Percentiles rank a stretch among this genome's conserved stretches.
phyloP scores from a whole-genome alignment of 2,113 vertebrate species.

The Prinia subflava region DNA sequence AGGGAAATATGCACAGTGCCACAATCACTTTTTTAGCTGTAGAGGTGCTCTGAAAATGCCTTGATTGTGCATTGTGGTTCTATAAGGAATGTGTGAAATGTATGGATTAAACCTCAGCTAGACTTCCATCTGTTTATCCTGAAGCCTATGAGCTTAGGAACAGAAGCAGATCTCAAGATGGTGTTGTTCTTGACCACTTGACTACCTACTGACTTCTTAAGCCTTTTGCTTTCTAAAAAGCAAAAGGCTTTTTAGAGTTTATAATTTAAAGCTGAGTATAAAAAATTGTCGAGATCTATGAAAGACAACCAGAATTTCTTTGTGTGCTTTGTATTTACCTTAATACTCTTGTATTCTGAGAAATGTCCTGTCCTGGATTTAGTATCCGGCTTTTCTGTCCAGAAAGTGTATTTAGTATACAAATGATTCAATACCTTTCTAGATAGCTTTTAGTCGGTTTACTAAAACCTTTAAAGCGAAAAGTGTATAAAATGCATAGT shows the following conservation, averaged over 20 bases:
- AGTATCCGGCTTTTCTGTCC: not conserved
- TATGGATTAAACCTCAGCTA: not conserved
- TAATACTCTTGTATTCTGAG: not conserved
- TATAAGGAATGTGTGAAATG: not conserved
- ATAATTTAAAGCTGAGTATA: not conserved
- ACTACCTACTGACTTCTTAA: not conserved
- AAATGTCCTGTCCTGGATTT: not conserved
- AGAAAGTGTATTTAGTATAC: not conserved
- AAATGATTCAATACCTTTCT: not conserved
- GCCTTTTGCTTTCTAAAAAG: too few species aligned
- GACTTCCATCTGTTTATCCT: not conserved
- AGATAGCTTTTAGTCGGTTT: not conserved
- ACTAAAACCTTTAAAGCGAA: not conserved
- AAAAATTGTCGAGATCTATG: not conserved
- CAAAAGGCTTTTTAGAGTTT: not conserved
- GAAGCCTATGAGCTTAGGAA: not conserved
- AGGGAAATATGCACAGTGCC: not conserved
- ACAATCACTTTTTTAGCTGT: not conserved
- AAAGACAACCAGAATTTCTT: not conserved
- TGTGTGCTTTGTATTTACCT: not conserved
- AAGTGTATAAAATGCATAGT: not conserved
- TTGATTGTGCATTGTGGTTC: not conserved
- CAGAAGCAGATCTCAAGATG: not conserved
- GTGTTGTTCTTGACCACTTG: not conserved
- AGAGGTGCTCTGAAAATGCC: not conserved